These are phyloP conservation scores for Leucozona laternaria DNA, from an alignment of 2,888 invertebrate genomes.

Conservation along the genomic window DNA sequence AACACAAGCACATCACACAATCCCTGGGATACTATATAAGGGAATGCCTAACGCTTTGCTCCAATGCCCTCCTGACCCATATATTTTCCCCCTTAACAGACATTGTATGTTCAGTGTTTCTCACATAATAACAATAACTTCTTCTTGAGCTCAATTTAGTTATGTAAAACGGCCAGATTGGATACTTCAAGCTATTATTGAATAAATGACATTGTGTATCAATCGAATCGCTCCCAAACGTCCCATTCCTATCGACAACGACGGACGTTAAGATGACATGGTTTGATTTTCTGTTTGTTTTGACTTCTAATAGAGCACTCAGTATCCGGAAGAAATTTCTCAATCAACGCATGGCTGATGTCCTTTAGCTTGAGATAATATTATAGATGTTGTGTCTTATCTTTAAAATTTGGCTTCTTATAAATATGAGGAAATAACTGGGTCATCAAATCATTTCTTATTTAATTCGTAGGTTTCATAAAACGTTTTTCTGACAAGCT, in stretches of 20 bases:
- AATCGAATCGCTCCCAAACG: slow-evolving; percentile 62
- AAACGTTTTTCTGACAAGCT: slow-evolving; percentile 11
- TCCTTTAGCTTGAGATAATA: not conserved
- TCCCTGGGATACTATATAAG: not conserved
- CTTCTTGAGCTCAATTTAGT: slow-evolving; percentile 26
- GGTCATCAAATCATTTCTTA: slow-evolving; percentile 16
- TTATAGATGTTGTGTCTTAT: slow-evolving; percentile 11
- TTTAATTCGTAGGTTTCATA: not conserved
- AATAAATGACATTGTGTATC: slow-evolving; percentile 40
- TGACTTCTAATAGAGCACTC: not conserved
- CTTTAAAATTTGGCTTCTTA: slow-evolving; percentile 7
- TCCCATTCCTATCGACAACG: slow-evolving; percentile 40
- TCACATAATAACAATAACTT: slow-evolving; percentile 32
- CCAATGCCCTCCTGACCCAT: slow-evolving; percentile 34
- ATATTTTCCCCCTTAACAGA: not conserved
- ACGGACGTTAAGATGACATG: slow-evolving; percentile 5
- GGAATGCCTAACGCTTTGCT: not conserved
- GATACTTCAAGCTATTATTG: slow-evolving; percentile 14
- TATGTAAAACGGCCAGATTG: slow-evolving; percentile 14
- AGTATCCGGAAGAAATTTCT: not conserved
- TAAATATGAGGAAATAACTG: not conserved
- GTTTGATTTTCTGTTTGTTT: slow-evolving; percentile 14
- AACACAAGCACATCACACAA: not conserved
- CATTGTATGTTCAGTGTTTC: not conserved
- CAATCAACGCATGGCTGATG: not conserved